Conservation (phyloP, 2,113 vertebrate genomes). For the Illadopsis cleaveri region DNA sequence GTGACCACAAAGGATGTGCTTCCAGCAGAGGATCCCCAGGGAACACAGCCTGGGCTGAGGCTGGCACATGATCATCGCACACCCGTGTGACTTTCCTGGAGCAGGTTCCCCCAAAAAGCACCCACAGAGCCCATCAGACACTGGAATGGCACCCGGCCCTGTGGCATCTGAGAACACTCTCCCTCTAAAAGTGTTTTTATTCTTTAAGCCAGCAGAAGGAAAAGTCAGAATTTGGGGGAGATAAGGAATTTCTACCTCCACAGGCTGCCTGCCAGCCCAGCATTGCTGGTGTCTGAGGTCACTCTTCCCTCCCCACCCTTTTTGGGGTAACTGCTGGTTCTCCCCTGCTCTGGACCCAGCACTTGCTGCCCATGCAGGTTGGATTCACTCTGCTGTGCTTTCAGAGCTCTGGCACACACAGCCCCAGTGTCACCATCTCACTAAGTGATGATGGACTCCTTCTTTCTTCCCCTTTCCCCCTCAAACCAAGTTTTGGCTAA, state of each 20-base stretch:
- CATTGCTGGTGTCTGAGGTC: background rate
- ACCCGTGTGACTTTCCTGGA: rapidly evolving
- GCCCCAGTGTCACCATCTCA: background rate
- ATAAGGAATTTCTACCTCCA: background rate
- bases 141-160: rapidly evolving
- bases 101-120: background rate
- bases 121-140: background rate
- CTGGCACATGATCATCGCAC: background rate
- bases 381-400: background rate
- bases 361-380: background rate
- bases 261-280: background rate
- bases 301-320: background rate
- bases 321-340: background rate
- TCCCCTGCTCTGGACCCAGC: rapidly evolving
- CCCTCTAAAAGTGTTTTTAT: background rate
- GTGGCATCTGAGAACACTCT: background rate
- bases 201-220: background rate
- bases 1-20: background rate
- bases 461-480: background rate
- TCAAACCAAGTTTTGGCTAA: background rate
- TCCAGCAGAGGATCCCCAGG: background rate
- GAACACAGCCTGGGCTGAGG: background rate
- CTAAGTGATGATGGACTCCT: background rate
- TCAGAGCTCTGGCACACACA: background rate
- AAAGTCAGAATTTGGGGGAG: background rate